Evolutionary conservation across 1,140 invertebrate genomes (phyloP), one percentile per base, ranked within the genome.

Genomic region (Drosophila simulans): DNA sequence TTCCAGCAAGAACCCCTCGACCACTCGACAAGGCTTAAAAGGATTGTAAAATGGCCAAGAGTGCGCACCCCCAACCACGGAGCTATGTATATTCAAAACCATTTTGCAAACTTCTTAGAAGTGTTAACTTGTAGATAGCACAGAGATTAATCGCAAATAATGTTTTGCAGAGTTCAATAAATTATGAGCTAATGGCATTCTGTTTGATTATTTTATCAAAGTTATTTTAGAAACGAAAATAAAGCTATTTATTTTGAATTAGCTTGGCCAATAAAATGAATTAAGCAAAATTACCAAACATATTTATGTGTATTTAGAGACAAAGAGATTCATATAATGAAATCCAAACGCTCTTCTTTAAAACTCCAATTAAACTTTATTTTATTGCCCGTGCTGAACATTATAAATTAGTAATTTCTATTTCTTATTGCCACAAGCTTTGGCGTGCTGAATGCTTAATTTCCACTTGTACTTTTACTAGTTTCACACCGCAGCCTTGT

Each of bases 401-500:
- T 17, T n/a, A 58, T 65, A 65, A 58, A 34, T 65, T 57, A 15
- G 48, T 57, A 57, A 49, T 27, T 34, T 53, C 1, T 13, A 31
- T 25, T 53, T 31, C 13, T 25, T 25, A 51, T 37, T 51, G 31
- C 43, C 45, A 5, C 2, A 13, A 15, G 15, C n/a, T n/a, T 20
- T 51, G 20, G 27, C 42, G 8, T 17, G 20, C 37, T 65, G 58
- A 58, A 35, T 65, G 53, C 43, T 48, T 49, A n/a, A 39, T n/a
- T 48, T 65, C 27, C 35, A 46, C 13, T 58, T 58, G 17, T n/a
- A n/a, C 54, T 37, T 15, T 25, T n/a, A 31, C 45, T 51, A 51
- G 45, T 51, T 51, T 51, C 31, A 17, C 12, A 11, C 20, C 13
- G 27, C 2, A 58, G 13, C 17, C 42, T 25, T 11, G 22, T 49